phyloP scores from a whole-genome alignment of 1,140 invertebrate genomes.

The Choristoneura fumiferana region DNA sequence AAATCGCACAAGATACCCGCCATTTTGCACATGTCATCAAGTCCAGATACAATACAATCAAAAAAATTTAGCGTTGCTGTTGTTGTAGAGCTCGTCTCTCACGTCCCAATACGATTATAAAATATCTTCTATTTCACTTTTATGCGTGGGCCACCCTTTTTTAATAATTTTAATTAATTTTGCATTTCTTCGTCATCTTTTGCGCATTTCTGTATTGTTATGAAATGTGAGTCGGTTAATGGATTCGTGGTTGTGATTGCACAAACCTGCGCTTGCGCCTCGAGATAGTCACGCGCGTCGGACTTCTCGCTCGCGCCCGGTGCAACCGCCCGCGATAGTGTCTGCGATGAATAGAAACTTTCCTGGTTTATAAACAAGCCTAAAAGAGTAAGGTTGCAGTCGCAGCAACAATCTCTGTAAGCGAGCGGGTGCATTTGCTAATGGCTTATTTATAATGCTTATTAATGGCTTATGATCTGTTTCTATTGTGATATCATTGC shows the following conservation, averaged over 20 bases:
- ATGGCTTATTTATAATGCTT: no score
- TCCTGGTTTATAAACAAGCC: constrained; percentile 41
- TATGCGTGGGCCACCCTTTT: background rate
- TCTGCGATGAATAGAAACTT: constrained; percentile 44
- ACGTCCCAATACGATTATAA: constrained; percentile 18
- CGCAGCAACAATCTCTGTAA: constrained; percentile 57
- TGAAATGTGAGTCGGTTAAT: constrained; percentile 17
- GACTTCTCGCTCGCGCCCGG: constrained; percentile 19
- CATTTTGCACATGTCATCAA: background rate
- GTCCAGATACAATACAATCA: background rate
- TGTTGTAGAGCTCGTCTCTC: constrained; percentile 27
- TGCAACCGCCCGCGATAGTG: constrained; percentile 35
- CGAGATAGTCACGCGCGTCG: constrained; percentile 5
- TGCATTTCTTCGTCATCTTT: constrained; percentile 14
- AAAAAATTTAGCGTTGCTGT: background rate
- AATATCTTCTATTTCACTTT: background rate
- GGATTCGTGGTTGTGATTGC: background rate
- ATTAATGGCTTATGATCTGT: no score
- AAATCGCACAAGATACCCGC: background rate
- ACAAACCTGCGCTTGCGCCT: constrained; percentile 23
- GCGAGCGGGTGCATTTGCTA: no score
- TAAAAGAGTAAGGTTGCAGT: constrained; percentile 45
- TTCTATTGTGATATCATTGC: no score
- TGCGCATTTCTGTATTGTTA: constrained; percentile 10
- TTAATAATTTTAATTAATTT: constrained; percentile 20